Evolutionary conservation across 92 coral and sea anemone species (phyloP).

Genomic region (Porites cylindrica): DNA sequence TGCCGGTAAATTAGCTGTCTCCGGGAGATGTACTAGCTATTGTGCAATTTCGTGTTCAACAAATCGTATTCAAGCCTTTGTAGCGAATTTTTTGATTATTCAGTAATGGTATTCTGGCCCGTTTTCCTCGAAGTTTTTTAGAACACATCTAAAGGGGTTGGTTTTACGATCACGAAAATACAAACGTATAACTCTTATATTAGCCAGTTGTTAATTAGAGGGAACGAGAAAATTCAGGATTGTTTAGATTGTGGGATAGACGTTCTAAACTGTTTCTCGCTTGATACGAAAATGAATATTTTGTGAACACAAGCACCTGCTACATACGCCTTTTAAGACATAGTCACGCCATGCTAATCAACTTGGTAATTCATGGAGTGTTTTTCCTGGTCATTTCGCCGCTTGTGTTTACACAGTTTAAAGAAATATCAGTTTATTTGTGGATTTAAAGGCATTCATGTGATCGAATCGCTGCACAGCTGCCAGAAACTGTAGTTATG

Average conservation of each 20-base stretch:
- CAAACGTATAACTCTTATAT: neutral
- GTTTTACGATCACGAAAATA: neutral
- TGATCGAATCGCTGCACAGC: too few relatives aligned
- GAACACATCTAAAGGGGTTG: neutral
- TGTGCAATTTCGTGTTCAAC: neutral
- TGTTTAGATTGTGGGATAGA: conserved; percentile 22
- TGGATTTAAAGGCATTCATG: too few relatives aligned
- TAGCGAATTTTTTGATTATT: neutral
- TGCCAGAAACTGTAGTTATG: too few relatives aligned
- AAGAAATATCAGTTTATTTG: too few relatives aligned
- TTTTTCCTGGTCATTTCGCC: too few relatives aligned
- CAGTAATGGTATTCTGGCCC: neutral
- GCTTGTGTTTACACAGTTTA: too few relatives aligned
- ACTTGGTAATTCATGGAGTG: too few relatives aligned
- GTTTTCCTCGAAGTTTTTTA: neutral
- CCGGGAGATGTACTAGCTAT: too few relatives aligned
- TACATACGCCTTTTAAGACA: neutral
- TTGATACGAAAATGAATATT: conserved; percentile 5
- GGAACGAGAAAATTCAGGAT: conserved; percentile 1
- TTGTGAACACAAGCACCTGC: conserved; percentile 16
- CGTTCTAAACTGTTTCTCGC: neutral
- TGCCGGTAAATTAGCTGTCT: too few relatives aligned
- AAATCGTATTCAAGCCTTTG: too few relatives aligned
- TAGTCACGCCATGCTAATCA: too few relatives aligned
- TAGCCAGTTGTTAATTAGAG: conserved; percentile 31